Evolutionary conservation across 2,113 vertebrate genomes (phyloP).

Genomic region (Balaenoptera acutorostrata): DNA sequence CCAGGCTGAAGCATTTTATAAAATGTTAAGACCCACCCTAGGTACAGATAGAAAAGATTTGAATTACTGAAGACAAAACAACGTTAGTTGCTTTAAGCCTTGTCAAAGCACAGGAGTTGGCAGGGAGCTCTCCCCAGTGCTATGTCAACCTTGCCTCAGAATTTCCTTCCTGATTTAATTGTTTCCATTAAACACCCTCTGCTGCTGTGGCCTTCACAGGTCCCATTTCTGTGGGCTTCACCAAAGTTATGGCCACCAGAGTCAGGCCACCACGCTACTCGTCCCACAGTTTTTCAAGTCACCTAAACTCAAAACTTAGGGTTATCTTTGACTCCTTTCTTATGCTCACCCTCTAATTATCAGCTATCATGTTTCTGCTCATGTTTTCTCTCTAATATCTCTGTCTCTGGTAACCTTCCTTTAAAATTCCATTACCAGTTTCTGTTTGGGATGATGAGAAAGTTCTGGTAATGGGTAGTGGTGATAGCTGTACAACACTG

Average conservation of each 20-base stretch:
- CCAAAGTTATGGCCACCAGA: not conserved
- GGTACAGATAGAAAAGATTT: not conserved
- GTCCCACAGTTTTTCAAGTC: not conserved
- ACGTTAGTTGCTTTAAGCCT: not conserved
- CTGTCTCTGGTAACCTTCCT: not conserved
- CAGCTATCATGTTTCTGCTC: not conserved
- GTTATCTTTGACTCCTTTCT: not conserved
- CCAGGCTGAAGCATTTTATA: not conserved
- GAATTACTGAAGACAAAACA: not conserved
- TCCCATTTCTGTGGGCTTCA: not conserved
- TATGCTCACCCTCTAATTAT: not conserved
- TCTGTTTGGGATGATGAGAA: not conserved
- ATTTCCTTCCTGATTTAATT: not conserved
- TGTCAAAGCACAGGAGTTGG: not conserved
- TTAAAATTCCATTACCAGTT: not conserved
- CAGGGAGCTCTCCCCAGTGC: not conserved
- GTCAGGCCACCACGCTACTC: not conserved
- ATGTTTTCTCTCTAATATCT: not conserved
- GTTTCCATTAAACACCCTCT: not conserved
- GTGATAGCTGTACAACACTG: not conserved
- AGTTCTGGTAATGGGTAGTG: not conserved
- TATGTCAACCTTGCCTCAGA: not conserved
- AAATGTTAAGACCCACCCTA: not conserved
- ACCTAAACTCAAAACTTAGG: not conserved
- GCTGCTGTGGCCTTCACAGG: not conserved